Evolutionary conservation across 2,113 vertebrate species (phyloP), one percentile per base, ranked within the genome.

Genomic region (Paedocypris sp.): DNA sequence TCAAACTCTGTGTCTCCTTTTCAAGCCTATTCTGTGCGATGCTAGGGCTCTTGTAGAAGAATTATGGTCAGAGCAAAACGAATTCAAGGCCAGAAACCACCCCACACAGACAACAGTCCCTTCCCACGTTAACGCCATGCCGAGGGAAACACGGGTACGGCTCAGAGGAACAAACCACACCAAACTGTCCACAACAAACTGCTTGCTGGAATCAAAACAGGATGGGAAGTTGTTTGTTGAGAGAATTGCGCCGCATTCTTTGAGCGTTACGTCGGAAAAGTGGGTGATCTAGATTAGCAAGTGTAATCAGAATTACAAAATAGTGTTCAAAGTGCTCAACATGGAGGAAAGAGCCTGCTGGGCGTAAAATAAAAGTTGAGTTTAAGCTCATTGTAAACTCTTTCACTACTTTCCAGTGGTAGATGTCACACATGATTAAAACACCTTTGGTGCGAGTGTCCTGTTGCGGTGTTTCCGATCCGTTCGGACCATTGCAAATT

Each of bases 141-240:
- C n/a, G n/a, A n/a, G n/a, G n/a, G n/a, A n/a, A n/a, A n/a, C n/a
- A n/a, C n/a, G n/a, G n/a, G n/a, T n/a, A n/a, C n/a, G n/a, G n/a
- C n/a, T n/a, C n/a, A n/a, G n/a, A n/a, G n/a, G n/a, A n/a, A n/a
- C 87, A 91, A 89, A 88, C 88, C 88, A 90, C 89, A 90, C 86
- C 82, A 85, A 83, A 78, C 86, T 83, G 82, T 16, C 83, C 81
- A 85, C 84, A 84, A 86, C 35, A 87, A 74, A 88, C 85, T 79
- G 83, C 13, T 28, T 6, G 8, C 6, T 1, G 3, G 41, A 41
- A 41, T 7, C n/a, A 25, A 20, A n/a, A 9, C 5, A 28, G 3
- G 13, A 26, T 18, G 4, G 9, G 1, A 11, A 15, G 12, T 38
- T 23, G 13, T 25, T 9, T 41, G 35, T 41, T 22, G 35, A 15